Percentiles rank a stretch among this genome's conserved stretches.
phyloP scores from a whole-genome alignment of 37 sponge, comb jelly and placozoan species.

The Chondrosia reniformis region DNA sequence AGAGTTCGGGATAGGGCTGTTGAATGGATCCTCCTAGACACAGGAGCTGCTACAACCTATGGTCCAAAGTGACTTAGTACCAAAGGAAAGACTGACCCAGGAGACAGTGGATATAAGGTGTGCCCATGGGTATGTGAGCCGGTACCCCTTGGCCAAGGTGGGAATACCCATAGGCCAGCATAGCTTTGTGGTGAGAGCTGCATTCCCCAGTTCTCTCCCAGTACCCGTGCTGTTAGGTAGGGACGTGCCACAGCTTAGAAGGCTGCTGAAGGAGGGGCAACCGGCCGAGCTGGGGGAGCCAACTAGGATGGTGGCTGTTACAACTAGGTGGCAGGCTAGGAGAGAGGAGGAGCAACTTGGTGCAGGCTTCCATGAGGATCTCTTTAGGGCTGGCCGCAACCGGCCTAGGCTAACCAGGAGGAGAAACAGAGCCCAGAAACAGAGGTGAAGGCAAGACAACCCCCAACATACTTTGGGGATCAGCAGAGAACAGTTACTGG shows the following conservation, averaged over 20 bases:
- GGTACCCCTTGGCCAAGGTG: constrained; percentile 32
- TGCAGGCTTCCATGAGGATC: neutral
- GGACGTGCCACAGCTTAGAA: constrained; percentile 27
- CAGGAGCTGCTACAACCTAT: too few relatives aligned
- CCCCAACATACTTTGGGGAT: neutral
- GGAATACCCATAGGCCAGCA: constrained; percentile 10
- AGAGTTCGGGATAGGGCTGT: too few relatives aligned
- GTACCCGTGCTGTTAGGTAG: constrained; percentile 34
- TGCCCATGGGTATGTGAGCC: constrained; percentile 31
- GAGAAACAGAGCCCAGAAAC: neutral
- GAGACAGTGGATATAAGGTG: constrained; percentile 14
- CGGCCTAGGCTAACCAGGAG: neutral
- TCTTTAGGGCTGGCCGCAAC: neutral
- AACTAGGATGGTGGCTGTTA: constrained; percentile 10
- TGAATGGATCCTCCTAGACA: too few relatives aligned
- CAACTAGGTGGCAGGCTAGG: constrained; percentile 14
- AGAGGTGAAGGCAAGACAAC: neutral
- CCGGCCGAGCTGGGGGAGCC: neutral
- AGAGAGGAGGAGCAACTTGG: neutral
- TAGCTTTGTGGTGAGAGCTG: constrained; percentile 3
- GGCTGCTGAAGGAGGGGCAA: neutral
- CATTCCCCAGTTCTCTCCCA: constrained; percentile 18
- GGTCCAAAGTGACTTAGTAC: too few relatives aligned
- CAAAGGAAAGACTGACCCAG: neutral
- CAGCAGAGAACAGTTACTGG: neutral